A percentile compares a stretch with the other conserved stretches of the same genome.
These are phyloP conservation scores for Macroglossus sobrinus DNA, from an alignment of 2,113 vertebrate genomes.

Conservation along the genomic window DNA sequence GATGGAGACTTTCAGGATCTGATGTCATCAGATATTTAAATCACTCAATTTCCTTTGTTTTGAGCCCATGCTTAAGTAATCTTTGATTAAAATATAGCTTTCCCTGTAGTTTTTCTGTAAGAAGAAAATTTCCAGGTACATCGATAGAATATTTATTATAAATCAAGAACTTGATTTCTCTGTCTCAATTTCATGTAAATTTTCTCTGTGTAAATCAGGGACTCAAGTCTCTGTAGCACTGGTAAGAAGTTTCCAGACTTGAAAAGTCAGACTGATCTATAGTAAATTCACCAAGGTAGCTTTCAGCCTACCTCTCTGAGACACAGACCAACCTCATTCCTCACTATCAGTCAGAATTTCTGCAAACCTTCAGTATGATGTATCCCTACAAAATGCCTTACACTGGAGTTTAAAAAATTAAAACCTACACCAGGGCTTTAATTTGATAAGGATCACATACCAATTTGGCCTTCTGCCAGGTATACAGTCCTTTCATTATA, in stretches of 20 bases:
- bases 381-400: neutral
- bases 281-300: neutral
- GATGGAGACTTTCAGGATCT: neutral
- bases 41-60: neutral
- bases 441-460: neutral
- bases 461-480: neutral
- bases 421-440: neutral
- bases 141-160: neutral
- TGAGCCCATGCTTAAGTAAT: neutral
- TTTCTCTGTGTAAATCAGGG: neutral
- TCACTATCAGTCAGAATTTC: neutral
- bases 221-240: neutral
- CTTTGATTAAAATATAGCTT: constrained; percentile 19
- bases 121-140: neutral
- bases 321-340: neutral
- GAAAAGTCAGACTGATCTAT: neutral
- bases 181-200: neutral
- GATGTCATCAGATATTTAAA: constrained; percentile 9
- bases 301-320: neutral
- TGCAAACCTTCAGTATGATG: neutral
- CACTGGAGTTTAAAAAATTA: neutral
- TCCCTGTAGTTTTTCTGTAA: neutral
- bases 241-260: neutral
- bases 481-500: neutral
- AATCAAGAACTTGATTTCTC: neutral